Evolutionary conservation across 2,888 invertebrate genomes (phyloP), one percentile per base, ranked within the genome.

Genomic region (Minunthozetes semirufus): DNA sequence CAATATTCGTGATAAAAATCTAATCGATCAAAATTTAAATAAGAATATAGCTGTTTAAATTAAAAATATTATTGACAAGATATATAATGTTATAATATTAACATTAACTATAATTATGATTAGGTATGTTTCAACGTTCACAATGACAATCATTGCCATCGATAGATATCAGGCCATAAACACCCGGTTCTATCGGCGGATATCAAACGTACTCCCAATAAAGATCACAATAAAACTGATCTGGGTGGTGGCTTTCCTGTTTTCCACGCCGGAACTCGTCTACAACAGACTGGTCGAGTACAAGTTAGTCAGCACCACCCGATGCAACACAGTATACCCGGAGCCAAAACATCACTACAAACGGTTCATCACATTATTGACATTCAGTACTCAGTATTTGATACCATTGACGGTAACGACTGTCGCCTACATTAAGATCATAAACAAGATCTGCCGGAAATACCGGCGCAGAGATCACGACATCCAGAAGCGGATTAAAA

Each of bases 351-450:
- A 19, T 17, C 9, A 8, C 29, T 33, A 17, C 11, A 15, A 33
- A 33, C 66, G 33, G 33, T 8, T 66, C 15, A 50, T 74, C 11
- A 77, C 77, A 25, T 3, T 78, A 48, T 25, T 76, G 9, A 84
- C 84, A 13, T 80, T 84, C 63, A 63, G 82, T 3, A 80, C 82
- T 17, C 84, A 85, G 79, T 85, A 84, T 78, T 79, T 82, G 59
- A 78, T 83, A 22, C 85, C 85, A 0, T 78, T 85, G 73, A 74
- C 80, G 3, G 79, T 84, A 8, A 83, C 84, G 15, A 82, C 81
- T 0, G 78, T 82, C 0, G 83, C 84, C 0, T 85, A 85, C 79
- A 80, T 81, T 4, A 79, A 81, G 22, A 82, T 83, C 68, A 81
- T 81, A 1, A 78, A 79, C 38, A 80, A 78, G 63, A 76, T 80